Evolutionary conservation across 2,113 vertebrate genomes (phyloP).

Genomic region (Channa argus): DNA sequence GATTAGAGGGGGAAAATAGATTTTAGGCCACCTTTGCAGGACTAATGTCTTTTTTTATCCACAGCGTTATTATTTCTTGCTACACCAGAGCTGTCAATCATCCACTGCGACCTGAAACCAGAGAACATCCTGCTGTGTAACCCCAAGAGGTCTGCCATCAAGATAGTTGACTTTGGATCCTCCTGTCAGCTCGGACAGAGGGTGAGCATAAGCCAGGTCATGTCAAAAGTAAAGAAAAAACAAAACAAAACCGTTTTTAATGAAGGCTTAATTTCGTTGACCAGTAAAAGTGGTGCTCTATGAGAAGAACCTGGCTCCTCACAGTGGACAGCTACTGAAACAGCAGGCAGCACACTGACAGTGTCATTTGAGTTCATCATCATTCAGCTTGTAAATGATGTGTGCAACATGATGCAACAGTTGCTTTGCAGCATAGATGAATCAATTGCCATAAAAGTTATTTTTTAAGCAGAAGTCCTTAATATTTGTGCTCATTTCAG

Average conservation of each 20-base stretch:
- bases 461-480: no score
- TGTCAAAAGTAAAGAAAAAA: no score
- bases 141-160: slow-evolving; percentile 95
- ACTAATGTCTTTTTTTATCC: slow-evolving; percentile 3
- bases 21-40: no score
- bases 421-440: no score
- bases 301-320: neutral
- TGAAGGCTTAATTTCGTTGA: no score
- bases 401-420: no score
- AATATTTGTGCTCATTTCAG: no score
- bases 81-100: slow-evolving; percentile 95
- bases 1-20: no score
- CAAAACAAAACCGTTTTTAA: no score
- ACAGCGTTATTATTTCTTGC: slow-evolving; percentile 92
- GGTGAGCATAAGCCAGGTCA: slow-evolving; percentile 76
- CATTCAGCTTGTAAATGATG: neutral
- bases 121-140: slow-evolving; percentile 97
- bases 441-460: no score
- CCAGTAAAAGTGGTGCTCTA: neutral
- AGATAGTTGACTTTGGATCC: slow-evolving; percentile 95
- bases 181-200: slow-evolving; percentile 95
- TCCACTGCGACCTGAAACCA: slow-evolving; percentile 97
- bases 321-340: slow-evolving; percentile 23
- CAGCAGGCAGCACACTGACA: slow-evolving; percentile 4
- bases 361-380: neutral